A percentile compares a stretch with the other conserved stretches of the same genome.
Evolutionary conservation across 1,140 invertebrate species (phyloP).

Genomic region (Caligus rogercresseyi): DNA sequence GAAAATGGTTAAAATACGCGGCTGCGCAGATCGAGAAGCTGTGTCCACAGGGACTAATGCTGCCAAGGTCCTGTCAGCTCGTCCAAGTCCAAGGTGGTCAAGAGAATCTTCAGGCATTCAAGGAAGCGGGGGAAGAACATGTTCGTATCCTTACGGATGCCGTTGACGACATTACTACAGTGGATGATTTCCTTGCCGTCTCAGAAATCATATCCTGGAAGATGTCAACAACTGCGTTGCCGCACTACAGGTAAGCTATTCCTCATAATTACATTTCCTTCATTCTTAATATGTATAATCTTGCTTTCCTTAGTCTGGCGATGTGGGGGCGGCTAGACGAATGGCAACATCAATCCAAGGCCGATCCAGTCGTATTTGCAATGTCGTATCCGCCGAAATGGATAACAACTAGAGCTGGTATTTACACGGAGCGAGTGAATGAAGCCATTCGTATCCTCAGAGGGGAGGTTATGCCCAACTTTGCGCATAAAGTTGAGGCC

Average conservation of each 20-base stretch:
- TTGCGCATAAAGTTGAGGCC: slow-evolving; percentile 73
- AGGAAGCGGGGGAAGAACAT: slow-evolving; percentile 74
- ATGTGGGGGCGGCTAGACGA: not conserved
- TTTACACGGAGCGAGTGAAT: slow-evolving; percentile 81
- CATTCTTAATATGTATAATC: too few relatives aligned
- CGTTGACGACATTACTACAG: slow-evolving; percentile 95
- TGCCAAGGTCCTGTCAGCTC: slow-evolving; percentile 68
- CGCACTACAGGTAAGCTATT: slow-evolving; percentile 80
- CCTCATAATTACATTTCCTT: too few relatives aligned
- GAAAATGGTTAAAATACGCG: slow-evolving; percentile 92
- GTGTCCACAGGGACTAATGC: slow-evolving; percentile 71
- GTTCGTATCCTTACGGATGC: slow-evolving; percentile 90
- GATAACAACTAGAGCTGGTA: slow-evolving; percentile 88
- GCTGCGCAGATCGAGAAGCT: slow-evolving; percentile 83
- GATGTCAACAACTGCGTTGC: slow-evolving; percentile 96
- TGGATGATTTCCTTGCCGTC: slow-evolving; percentile 95
- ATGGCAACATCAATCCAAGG: slow-evolving; percentile 52
- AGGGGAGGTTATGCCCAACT: slow-evolving; percentile 91
- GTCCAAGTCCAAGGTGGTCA: slow-evolving; percentile 75
- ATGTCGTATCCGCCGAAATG: slow-evolving; percentile 94
- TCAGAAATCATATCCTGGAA: slow-evolving; percentile 95
- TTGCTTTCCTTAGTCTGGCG: too few relatives aligned
- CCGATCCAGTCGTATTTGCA: slow-evolving; percentile 73
- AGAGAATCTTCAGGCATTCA: slow-evolving; percentile 93
- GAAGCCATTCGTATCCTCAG: slow-evolving; percentile 79